Base-by-base conservation (phyloP, 2,113 vertebrate species). In the Panthera tigris region DNA sequence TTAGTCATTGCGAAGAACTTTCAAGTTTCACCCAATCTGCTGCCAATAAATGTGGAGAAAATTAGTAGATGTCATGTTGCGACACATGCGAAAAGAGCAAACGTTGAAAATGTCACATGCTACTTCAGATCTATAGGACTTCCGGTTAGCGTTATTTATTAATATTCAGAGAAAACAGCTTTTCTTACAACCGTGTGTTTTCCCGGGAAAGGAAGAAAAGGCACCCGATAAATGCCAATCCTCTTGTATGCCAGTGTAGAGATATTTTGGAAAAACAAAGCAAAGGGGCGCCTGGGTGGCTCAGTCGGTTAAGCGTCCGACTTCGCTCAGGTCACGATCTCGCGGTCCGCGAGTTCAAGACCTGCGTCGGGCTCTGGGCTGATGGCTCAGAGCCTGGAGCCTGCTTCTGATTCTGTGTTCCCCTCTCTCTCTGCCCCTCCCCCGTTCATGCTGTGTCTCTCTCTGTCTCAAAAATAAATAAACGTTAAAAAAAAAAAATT, bases 11-110 rank as follows among this genome's bases (percentile, higher is more conserved):
- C 91, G 86, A 95, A 85, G 89, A 55, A 73, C 78, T 79, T 91
- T 97, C 55, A 92, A 83, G 57, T 85, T 93, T 96, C 52, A 94
- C 76, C 73, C 65, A 91, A 81, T 93, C 87, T 95, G 8, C 36
- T 97, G 71, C 85, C 57, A 95, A 92, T 87, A 95, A 95, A 97
- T 89, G 12, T 94, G 57, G 82, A 91, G 65, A 89, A 85, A 68
- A 94, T 45, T 83, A 90, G 91, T 80, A 94, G 31, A 94, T 92
- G 36, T 45, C 89, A 92, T 52, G 48, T 91, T 96, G 33, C 73
- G 96, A 73, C 39, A 93, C 45, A 91, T 93, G 21, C 39, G 86
- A 91, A 93, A 95, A 91, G 71, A 84, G 52, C 76, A 95, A 55
- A 82, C 96, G 31, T 55, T 88, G 66, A 92, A 89, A 91, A 65